These are phyloP conservation scores for Colinus virginianus DNA, from an alignment of 2,113 vertebrate genomes.

Conservation along the genomic window DNA sequence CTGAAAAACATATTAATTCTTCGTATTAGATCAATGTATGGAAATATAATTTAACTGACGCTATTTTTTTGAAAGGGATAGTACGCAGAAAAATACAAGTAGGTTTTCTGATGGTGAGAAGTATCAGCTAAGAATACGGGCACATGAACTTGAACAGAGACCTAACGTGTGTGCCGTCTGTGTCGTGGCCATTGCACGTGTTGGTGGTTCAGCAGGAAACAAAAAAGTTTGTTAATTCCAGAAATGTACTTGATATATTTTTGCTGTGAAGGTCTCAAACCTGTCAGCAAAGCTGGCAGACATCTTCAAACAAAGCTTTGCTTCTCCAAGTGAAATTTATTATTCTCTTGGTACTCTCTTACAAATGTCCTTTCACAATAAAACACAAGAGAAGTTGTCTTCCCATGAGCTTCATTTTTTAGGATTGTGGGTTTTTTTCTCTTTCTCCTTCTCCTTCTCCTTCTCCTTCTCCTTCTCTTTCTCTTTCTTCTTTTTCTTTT, in stretches of 20 bases:
- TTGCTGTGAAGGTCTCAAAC: neutral
- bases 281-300: neutral
- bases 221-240: neutral
- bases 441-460: too few species aligned
- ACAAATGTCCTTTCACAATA: neutral
- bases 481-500: neutral
- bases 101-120: neutral
- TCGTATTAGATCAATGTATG: neutral
- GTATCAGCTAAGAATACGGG: neutral
- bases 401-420: neutral
- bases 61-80: neutral
- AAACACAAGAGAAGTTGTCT: neutral
- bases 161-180: neutral
- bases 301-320: neutral
- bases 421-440: too few species aligned
- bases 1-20: neutral
- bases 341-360: neutral
- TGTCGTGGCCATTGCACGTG: neutral
- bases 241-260: neutral
- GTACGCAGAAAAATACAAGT: neutral
- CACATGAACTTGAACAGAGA: neutral
- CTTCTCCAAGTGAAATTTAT: neutral
- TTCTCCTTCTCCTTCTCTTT: too few species aligned
- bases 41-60: neutral
- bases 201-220: neutral